phyloP scores from a whole-genome alignment of 2,888 invertebrate genomes.

The Andrena dorsata region DNA sequence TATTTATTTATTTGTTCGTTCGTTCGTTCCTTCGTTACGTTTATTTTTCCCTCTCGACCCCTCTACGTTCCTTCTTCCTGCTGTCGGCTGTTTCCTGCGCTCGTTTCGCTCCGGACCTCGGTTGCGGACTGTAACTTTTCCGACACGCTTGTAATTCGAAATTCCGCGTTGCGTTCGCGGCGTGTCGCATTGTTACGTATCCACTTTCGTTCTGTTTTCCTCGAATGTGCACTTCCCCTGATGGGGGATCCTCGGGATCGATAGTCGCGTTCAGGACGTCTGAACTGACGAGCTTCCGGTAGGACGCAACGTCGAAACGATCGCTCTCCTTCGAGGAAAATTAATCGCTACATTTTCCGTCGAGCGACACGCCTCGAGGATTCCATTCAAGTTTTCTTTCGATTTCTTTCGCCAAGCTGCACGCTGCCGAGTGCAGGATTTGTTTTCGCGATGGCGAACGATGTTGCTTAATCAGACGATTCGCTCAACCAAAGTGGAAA shows the following conservation, averaged over 20 bases:
- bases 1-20: background rate
- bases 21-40: background rate
- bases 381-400: constrained; percentile 11
- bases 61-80: background rate
- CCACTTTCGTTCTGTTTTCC: background rate
- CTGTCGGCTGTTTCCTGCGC: background rate
- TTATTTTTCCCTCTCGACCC: background rate
- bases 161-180: constrained; percentile 29
- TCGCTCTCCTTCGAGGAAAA: constrained; percentile 1
- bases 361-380: constrained; percentile 7
- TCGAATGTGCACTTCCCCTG: background rate
- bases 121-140: constrained; percentile 33
- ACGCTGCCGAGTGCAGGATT: background rate
- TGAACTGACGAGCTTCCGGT: constrained; percentile 13
- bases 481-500: too few relatives aligned
- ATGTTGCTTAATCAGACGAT: background rate
- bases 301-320: background rate
- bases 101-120: background rate
- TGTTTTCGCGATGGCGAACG: background rate
- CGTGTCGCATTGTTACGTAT: constrained; percentile 38
- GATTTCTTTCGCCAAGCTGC: background rate
- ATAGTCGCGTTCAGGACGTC: constrained; percentile 17
- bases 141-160: constrained; percentile 25
- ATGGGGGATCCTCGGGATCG: background rate
- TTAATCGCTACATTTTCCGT: constrained; percentile 24